Base-by-base conservation (phyloP, 1,140 invertebrate genomes). In the Scylla paramamosain region DNA sequence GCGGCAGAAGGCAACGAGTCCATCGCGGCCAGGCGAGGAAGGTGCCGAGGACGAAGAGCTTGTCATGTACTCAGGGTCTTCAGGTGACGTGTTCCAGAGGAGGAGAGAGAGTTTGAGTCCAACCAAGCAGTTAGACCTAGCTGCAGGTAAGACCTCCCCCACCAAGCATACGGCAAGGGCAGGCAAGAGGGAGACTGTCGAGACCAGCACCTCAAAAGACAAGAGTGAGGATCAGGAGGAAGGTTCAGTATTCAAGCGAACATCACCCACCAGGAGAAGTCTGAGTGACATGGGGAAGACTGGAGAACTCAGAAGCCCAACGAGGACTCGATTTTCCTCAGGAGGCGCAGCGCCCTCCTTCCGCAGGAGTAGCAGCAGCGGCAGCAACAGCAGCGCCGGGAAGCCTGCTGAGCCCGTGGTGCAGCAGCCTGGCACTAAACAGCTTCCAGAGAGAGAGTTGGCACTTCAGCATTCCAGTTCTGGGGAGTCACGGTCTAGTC, bases 1-100 rank as follows among this genome's bases (percentile, higher is more conserved):
- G 52, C 96, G 96, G 82, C 96, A 95, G 90, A 96, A 96, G 59
- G 96, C 96, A 29, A 96, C 95, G 59, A 97, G 96, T 96, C 96
- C 96, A 87, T 96, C 87, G 93, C 94, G 82, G 59, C 96, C 82
- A 48, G 96, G 91, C n/a, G 91, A 94, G 28, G 83, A 87, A 39
- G 31, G 77, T 10, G 28, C 45, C 6, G 46, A 90, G 28, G 95
- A 96, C 16, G 59, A 89, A 88, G 82, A 91, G 25, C 45, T 94
- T 16, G 84, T 46, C 39, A 83, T 89, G 39, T 92, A 91, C 77
- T 95, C 94, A 77, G 83, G 92, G n/a, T 67, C 84, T 31, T 45
- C 52, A 12, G 88, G 91, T 25, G 52, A 31, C 28, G 52, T 20
- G 67, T 91, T 48, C 77, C 91, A 84, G 45, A 88, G 84, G 31